A percentile compares a stretch with the other conserved stretches of the same genome.
phyloP scores from a whole-genome alignment of 2,888 invertebrate species.

The Scaptomyza caliginosa region DNA sequence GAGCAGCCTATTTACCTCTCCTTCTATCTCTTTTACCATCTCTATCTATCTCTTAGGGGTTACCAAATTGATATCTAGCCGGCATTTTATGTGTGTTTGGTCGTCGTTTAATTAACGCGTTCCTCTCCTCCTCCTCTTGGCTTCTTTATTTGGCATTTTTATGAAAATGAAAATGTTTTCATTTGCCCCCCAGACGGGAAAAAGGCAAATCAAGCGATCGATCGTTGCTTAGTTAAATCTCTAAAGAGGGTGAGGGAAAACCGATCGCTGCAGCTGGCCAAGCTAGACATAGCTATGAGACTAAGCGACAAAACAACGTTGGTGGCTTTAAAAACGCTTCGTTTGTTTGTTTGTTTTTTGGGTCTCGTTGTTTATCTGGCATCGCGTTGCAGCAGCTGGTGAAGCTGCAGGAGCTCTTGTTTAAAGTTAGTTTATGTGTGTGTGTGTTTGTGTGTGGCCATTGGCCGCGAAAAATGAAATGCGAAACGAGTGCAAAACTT shows the following conservation, averaged over 20 bases:
- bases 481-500: conserved; percentile 68
- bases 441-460: conserved; percentile 30
- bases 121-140: conserved; percentile 9
- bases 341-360: conserved; percentile 37
- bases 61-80: conserved; percentile 69
- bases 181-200: conserved; percentile 35
- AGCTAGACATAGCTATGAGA: background rate
- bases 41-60: conserved; percentile 1
- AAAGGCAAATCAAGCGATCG: conserved; percentile 19
- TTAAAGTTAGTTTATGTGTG: conserved; percentile 12
- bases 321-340: conserved; percentile 48
- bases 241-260: background rate
- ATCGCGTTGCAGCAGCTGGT: conserved; percentile 40
- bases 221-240: conserved; percentile 18
- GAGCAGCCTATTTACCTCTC: background rate
- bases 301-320: conserved; percentile 36
- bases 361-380: conserved; percentile 61
- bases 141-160: conserved; percentile 58
- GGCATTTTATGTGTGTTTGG: conserved; percentile 58
- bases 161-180: conserved; percentile 76
- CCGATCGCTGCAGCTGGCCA: conserved; percentile 31
- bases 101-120: conserved; percentile 73
- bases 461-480: conserved; percentile 57
- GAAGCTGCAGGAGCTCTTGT: conserved; percentile 14
- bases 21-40: background rate